These are phyloP conservation scores for Hirudinaria manillensis DNA, from an alignment of 2,888 invertebrate genomes.

Conservation along the genomic window DNA sequence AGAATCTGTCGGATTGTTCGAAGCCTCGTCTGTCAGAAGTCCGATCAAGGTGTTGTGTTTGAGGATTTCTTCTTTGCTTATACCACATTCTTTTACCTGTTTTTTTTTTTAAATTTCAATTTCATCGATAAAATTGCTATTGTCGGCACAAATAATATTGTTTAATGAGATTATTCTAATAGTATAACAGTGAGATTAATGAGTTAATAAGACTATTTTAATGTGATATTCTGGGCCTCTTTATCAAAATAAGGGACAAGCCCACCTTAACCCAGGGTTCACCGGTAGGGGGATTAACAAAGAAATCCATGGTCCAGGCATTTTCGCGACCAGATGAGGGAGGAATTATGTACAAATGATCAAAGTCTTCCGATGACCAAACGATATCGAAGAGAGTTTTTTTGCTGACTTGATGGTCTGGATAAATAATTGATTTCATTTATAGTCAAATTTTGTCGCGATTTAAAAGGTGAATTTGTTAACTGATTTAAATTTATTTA, in stretches of 20 bases:
- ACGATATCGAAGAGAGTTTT: slow-evolving; percentile 34
- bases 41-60: slow-evolving; percentile 34
- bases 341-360: slow-evolving; percentile 34
- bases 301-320: slow-evolving; percentile 38
- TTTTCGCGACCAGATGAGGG: not conserved
- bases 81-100: slow-evolving; percentile 19
- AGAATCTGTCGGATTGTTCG: slow-evolving; percentile 36
- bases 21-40: slow-evolving; percentile 34
- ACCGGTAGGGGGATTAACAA: slow-evolving; percentile 33
- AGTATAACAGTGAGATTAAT: not conserved
- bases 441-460: not conserved
- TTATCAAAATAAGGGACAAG: too few species aligned
- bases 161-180: slow-evolving; percentile 9
- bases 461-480: not conserved
- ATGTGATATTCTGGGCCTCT: too few species aligned
- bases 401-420: slow-evolving; percentile 33
- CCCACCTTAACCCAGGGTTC: slow-evolving; percentile 26
- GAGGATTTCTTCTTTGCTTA: slow-evolving; percentile 33
- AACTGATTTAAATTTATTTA: not conserved
- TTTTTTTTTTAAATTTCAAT: not conserved
- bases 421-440: not conserved
- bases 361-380: slow-evolving; percentile 35
- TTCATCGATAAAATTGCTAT: not conserved
- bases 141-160: not conserved
- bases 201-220: too few species aligned